Evolutionary conservation across 2,113 vertebrate genomes (phyloP), one percentile per base, ranked within the genome.

Genomic region (Megaceryle torquata): DNA sequence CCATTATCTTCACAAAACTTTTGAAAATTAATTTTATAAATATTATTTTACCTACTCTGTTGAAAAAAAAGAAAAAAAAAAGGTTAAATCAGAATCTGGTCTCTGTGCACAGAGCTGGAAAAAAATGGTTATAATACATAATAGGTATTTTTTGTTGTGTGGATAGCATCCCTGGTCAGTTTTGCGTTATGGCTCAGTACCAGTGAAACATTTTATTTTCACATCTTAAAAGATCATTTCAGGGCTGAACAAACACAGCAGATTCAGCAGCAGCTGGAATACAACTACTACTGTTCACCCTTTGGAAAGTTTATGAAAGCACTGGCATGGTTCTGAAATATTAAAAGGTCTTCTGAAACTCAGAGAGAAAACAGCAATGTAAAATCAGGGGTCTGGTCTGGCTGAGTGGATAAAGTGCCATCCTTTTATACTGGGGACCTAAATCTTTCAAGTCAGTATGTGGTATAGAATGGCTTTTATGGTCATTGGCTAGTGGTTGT

Each of bases 191-290:
- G 85, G 95, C 95, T 97, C 94, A 91, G 87, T 91, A 90, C 93
- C 91, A 91, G 90, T 93, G 94, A 95, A 96, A 96, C 92, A 95
- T 96, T 96, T 96, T 96, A 97, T 96, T 97, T 97, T 97, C 95
- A 97, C 96, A 95, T 97, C 95, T 97, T 97, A 95, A 96, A 96
- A 97, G 94, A 97, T 97, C 94, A 97, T 97, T 97, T 97, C 97
- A 97, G 93, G 96, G 93, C 95, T 97, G 96, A 97, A 95, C 96
- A 97, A 97, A 97, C 96, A 97, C 95, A 96, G 92, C 80, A 93
- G 91, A 96, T 95, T 96, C 94, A 96, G 96, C 91, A 94, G 80
- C 97, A 97, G 97, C 94, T 97, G 95, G 97, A 97, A 96, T 96
- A 95, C 92, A 91, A 18, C 91, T 94, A 95, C 95, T 94, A 95